Conservation (phyloP, 2,888 invertebrate species). For the Andrena marginata region DNA sequence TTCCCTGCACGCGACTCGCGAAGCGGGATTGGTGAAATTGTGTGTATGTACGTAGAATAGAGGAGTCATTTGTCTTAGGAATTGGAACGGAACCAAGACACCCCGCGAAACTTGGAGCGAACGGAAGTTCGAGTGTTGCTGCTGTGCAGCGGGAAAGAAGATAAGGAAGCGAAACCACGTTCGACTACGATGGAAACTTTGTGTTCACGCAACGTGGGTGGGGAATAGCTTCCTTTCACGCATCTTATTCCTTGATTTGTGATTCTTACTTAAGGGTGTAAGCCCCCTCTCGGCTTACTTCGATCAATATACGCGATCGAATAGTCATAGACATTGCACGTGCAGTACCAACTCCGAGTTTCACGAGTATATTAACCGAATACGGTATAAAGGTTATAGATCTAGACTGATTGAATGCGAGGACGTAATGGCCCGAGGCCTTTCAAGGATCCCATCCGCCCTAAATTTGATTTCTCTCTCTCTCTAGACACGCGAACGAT, state of each 20-base stretch:
- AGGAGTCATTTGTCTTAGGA: conserved; percentile 38
- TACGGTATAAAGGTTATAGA: conserved; percentile 35
- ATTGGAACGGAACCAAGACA: conserved; percentile 47
- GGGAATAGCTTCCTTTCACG: background rate
- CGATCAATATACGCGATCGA: background rate
- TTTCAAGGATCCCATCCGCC: conserved; percentile 14
- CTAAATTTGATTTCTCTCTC: background rate
- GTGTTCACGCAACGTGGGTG: background rate
- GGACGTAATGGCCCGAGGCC: background rate
- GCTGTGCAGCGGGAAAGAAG: conserved; percentile 2
- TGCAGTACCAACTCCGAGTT: conserved; percentile 19
- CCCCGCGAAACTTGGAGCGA: conserved; percentile 25
- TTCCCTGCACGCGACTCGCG: background rate
- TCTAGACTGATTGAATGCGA: conserved; percentile 38
- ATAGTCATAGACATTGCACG: conserved; percentile 8
- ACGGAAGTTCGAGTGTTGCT: conserved; percentile 14
- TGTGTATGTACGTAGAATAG: background rate
- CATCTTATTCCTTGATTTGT: too few relatives aligned
- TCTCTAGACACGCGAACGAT: conserved; percentile 13
- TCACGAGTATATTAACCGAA: conserved; percentile 17
- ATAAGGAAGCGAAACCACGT: conserved; percentile 22
- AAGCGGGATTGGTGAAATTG: background rate
- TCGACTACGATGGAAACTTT: background rate
- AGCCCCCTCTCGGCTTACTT: background rate
- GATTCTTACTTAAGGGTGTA: background rate